A percentile compares a stretch with the other conserved stretches of the same genome.
phyloP scores from a whole-genome alignment of 64 coral and sea anemone species.

The Montipora cactus region DNA sequence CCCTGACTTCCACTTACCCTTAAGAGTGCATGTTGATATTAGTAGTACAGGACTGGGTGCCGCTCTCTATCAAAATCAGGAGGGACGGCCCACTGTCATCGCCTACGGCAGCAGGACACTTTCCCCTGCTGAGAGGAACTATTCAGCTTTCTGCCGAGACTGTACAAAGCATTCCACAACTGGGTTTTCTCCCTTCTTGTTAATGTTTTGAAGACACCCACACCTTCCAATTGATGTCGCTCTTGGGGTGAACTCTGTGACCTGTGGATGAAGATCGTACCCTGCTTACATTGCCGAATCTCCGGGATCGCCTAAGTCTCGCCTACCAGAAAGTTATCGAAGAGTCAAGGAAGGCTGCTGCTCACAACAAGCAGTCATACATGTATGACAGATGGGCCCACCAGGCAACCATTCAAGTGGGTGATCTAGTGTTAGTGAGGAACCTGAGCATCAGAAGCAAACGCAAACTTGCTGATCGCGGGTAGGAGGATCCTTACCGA shows the following conservation, averaged over 20 bases:
- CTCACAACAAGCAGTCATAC: no score
- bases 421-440: no score
- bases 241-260: no score
- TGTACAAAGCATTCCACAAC: no score
- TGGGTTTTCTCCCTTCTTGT: no score
- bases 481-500: no score
- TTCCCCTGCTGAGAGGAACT: constrained; percentile 53
- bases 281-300: constrained; percentile 27
- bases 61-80: constrained; percentile 63
- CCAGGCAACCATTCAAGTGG: no score
- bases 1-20: constrained; percentile 59
- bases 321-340: constrained; percentile 2
- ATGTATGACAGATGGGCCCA: no score
- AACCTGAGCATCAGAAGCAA: constrained; percentile 3
- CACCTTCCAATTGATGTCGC: no score
- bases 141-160: constrained; percentile 59
- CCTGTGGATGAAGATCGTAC: no score
- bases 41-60: constrained; percentile 37
- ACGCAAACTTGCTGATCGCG: background rate
- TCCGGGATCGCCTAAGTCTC: constrained; percentile 24
- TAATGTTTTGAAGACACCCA: no score
- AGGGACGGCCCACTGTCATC: constrained; percentile 18
- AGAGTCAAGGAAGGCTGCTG: no score
- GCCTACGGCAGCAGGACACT: constrained; percentile 63
- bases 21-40: constrained; percentile 51